Percentiles rank a stretch among this genome's conserved stretches.
These are phyloP conservation scores for Enteromius paludinosus DNA, from an alignment of 2,797 vertebrate genomes.

Conservation along the genomic window DNA sequence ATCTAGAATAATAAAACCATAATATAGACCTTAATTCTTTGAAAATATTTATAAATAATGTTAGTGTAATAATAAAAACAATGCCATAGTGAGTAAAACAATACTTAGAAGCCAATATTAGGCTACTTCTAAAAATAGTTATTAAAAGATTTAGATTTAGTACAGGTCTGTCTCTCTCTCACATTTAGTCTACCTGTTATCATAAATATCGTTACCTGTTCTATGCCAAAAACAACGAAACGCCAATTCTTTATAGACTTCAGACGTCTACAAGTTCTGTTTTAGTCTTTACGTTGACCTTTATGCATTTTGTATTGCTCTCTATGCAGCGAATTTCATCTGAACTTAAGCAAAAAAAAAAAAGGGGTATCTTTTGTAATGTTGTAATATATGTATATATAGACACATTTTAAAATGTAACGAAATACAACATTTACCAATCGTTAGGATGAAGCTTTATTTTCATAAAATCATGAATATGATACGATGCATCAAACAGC, in stretches of 20 bases:
- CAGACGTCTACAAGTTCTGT: not conserved
- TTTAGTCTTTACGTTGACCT: not conserved
- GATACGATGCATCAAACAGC: not conserved
- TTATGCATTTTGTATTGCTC: not conserved
- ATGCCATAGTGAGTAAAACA: not conserved
- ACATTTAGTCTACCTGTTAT: not conserved
- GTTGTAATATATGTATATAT: not conserved
- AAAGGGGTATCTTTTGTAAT: too few species aligned
- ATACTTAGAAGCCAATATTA: not conserved
- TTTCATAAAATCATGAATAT: not conserved
- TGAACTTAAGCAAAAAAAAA: too few species aligned
- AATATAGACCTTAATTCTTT: constrained; percentile 64
- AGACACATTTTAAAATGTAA: not conserved
- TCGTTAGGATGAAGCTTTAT: not conserved
- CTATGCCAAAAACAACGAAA: not conserved
- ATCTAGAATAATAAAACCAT: not conserved
- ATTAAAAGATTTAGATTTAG: not conserved
- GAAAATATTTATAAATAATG: constrained; percentile 57
- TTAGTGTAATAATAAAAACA: not conserved
- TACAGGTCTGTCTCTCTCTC: not conserved
- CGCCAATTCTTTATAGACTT: not conserved
- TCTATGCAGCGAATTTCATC: not conserved
- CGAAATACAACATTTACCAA: not conserved
- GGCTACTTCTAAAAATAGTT: not conserved
- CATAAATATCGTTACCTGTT: not conserved